phyloP scores from a whole-genome alignment of 2,888 invertebrate genomes.

The Dusona sp. region DNA sequence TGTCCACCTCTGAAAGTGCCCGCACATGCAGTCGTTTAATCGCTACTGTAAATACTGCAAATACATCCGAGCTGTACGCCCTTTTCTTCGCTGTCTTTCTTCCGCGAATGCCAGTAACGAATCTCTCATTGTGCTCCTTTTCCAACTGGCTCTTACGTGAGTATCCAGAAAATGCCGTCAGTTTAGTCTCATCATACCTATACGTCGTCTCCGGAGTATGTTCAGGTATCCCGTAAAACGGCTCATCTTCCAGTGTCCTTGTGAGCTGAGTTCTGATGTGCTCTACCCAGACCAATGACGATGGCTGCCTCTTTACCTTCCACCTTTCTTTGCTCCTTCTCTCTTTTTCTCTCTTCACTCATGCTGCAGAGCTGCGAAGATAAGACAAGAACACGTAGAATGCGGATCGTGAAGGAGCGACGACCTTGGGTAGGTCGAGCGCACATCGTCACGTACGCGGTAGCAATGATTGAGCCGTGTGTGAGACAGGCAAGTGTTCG shows the following conservation, averaged over 20 bases:
- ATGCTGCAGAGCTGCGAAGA: constrained; percentile 66
- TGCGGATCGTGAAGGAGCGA: constrained; percentile 76
- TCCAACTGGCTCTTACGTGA: constrained; percentile 57
- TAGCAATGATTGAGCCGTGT: constrained; percentile 81
- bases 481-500: constrained; percentile 59
- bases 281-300: constrained; percentile 74
- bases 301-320: constrained; percentile 67
- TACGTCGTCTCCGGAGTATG: constrained; percentile 35
- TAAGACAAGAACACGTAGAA: constrained; percentile 83
- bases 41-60: constrained; percentile 36
- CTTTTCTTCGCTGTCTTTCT: constrained; percentile 39
- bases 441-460: constrained; percentile 78
- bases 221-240: constrained; percentile 47
- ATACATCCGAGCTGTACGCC: constrained; percentile 37
- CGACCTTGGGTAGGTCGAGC: constrained; percentile 84
- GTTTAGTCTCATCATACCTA: constrained; percentile 76
- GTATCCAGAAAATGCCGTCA: constrained; percentile 81
- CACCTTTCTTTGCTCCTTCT: neutral
- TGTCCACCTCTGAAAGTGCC: constrained; percentile 57
- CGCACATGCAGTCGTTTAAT: constrained; percentile 55
- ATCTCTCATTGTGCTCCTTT: constrained; percentile 53
- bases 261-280: constrained; percentile 64
- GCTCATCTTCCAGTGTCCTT: constrained; percentile 63
- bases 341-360: constrained; percentile 15
- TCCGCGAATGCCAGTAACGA: constrained; percentile 49